Percentiles rank a stretch among this genome's conserved stretches.
These are phyloP conservation scores for Ciconia stormi DNA, from an alignment of 2,113 vertebrate species.

Conservation along the genomic window DNA sequence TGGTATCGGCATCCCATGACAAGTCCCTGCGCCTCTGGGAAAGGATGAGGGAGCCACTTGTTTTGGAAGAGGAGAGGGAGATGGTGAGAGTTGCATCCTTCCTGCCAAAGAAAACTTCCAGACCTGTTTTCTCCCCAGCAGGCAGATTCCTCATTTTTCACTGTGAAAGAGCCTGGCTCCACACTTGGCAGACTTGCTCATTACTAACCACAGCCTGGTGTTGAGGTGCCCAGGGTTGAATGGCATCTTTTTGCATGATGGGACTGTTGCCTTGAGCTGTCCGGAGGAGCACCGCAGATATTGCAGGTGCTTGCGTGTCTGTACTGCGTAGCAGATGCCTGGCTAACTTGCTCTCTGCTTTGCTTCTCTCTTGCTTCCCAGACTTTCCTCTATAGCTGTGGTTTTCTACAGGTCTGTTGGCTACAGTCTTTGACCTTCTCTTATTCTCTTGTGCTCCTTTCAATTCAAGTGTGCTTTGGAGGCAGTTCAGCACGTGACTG, in stretches of 20 bases:
- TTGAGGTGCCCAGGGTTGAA: neutral
- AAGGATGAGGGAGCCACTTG: conserved; percentile 90
- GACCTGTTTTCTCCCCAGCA: neutral
- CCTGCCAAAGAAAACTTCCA: neutral
- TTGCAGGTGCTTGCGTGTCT: neutral
- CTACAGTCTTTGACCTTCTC: neutral
- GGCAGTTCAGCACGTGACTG: neutral
- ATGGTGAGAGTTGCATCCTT: conserved; percentile 79
- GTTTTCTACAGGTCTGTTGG: neutral
- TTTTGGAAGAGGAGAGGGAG: conserved; percentile 94
- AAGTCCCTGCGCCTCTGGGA: conserved; percentile 97
- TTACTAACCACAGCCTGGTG: neutral
- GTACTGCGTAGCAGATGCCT: neutral
- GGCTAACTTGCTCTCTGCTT: neutral
- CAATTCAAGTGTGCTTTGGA: neutral
- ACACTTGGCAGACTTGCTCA: neutral
- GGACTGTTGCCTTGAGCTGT: neutral
- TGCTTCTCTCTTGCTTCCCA: neutral
- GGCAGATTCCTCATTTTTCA: neutral
- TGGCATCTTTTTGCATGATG: neutral
- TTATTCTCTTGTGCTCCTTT: neutral
- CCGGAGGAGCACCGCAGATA: neutral
- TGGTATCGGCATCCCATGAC: conserved; percentile 93
- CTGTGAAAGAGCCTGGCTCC: neutral
- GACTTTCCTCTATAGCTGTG: neutral